Percentiles rank a stretch among this genome's conserved stretches.
Evolutionary conservation across 2,888 invertebrate genomes (phyloP).

Genomic region (Hypomecis atomaria): DNA sequence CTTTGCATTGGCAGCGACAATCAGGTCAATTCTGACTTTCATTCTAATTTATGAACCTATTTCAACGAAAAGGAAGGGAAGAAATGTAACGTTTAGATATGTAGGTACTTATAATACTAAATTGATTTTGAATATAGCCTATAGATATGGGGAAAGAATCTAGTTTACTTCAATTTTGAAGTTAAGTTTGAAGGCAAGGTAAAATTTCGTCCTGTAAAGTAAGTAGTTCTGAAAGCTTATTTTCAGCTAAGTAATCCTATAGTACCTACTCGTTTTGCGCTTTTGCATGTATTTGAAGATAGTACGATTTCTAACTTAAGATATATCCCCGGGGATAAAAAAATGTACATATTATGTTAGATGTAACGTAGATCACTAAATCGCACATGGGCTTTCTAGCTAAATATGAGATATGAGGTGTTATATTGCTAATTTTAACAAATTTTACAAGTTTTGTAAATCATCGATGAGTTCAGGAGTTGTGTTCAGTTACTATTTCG

Average conservation of each 20-base stretch:
- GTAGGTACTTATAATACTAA: slow-evolving; percentile 1
- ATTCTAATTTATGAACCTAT: slow-evolving; percentile 32
- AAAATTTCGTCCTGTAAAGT: not conserved
- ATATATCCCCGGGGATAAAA: too few species aligned
- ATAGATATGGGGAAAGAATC: not conserved
- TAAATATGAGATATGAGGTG: too few species aligned
- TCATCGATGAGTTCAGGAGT: too few species aligned
- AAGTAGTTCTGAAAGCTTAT: not conserved
- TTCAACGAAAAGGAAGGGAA: slow-evolving; percentile 12
- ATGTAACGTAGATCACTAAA: too few species aligned
- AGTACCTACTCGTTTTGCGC: not conserved
- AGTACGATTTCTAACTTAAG: too few species aligned
- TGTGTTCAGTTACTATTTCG: too few species aligned
- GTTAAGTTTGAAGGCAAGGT: not conserved
- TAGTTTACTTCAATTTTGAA: not conserved
- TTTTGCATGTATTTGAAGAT: not conserved
- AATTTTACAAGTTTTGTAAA: too few species aligned
- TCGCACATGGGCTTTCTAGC: too few species aligned
- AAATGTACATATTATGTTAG: too few species aligned
- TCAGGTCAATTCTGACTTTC: slow-evolving; percentile 32
- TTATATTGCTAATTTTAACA: too few species aligned
- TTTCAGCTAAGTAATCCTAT: too few species aligned
- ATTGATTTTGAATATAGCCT: slow-evolving; percentile 9
- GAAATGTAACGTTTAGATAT: slow-evolving; percentile 9
- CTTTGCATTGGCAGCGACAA: slow-evolving; percentile 28